Base-by-base conservation (phyloP, 2,113 vertebrate species). In the Patagioenas fasciata region DNA sequence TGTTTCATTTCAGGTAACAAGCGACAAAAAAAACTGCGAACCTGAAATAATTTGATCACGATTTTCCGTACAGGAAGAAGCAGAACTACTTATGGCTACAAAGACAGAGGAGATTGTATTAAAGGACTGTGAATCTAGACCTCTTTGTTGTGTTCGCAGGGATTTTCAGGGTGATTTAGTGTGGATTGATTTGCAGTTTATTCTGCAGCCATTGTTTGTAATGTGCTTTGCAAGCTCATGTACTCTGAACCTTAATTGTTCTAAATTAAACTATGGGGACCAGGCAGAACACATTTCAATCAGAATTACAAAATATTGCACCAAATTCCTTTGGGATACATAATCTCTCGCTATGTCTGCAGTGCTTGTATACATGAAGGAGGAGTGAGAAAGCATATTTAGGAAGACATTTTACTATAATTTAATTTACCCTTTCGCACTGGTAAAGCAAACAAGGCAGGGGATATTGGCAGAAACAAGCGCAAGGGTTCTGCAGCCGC, bases 211-310 rank as follows among this genome's bases (percentile, higher is more conserved):
- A 97, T 98, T 98, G 98, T 98, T 98, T 98, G 98, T 98, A 98
- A 98, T 98, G 97, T 97, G 97, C 97, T 98, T 98, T 98, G 97
- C 98, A 97, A 98, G 98, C 98, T 98, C 97, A 95, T 98, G 98
- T 98, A 98, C 97, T 97, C 96, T 96, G 97, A 98, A 97, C 97
- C 94, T 98, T 98, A 98, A 98, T 98, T 98, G 97, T 98, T 98
- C 98, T 98, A 98, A 98, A 98, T 98, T 98, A 98, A 98, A 98
- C 98, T 98, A 96, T 97, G 91, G 97, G 98, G 97, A 98, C 96
- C 73, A 97, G 97, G 95, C 94, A 97, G 96, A 96, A 98, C 97
- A 98, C 97, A 97, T 98, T 98, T 98, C 98, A 97, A 98, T 98
- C 97, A 97, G 95, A 97, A 97, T 36, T 90, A 98, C 97, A 98